Conservation (phyloP, 2,797 vertebrate genomes). For the Bradypodion ventrale region DNA sequence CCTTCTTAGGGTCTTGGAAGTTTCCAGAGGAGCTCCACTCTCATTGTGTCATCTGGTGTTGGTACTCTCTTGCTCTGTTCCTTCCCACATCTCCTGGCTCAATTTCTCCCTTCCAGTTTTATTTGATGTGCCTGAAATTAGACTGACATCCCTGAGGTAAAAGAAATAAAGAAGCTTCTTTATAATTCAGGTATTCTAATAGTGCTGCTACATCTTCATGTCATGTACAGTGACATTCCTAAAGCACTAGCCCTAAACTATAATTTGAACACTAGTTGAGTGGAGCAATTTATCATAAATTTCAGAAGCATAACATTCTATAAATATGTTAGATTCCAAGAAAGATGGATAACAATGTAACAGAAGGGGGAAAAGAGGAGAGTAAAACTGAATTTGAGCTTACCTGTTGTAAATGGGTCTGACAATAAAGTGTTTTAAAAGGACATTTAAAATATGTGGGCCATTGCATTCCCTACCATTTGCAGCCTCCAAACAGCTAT, state of each 20-base stretch:
- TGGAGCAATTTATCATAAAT: background rate
- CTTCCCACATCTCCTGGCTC: background rate
- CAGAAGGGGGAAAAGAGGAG: background rate
- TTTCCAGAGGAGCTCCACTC: background rate
- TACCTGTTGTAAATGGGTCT: slow-evolving; percentile 2
- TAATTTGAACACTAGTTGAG: background rate
- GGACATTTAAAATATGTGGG: background rate
- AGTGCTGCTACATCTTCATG: background rate
- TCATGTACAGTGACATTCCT: background rate
- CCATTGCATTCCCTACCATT: slow-evolving; percentile 12
- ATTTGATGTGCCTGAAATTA: background rate
- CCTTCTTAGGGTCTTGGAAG: background rate
- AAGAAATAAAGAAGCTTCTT: background rate
- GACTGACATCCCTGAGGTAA: background rate
- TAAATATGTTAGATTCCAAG: background rate
- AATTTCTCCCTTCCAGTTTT: background rate
- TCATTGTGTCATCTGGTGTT: background rate
- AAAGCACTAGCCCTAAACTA: no score
- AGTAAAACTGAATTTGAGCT: background rate
- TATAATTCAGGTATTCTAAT: background rate
- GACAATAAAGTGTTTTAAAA: slow-evolving; percentile 21
- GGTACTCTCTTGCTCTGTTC: no score
- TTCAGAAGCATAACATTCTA: background rate
- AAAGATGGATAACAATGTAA: background rate
- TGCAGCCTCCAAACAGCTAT: background rate